Base-by-base conservation (phyloP, 2,113 vertebrate genomes). In the Psophia crepitans region DNA sequence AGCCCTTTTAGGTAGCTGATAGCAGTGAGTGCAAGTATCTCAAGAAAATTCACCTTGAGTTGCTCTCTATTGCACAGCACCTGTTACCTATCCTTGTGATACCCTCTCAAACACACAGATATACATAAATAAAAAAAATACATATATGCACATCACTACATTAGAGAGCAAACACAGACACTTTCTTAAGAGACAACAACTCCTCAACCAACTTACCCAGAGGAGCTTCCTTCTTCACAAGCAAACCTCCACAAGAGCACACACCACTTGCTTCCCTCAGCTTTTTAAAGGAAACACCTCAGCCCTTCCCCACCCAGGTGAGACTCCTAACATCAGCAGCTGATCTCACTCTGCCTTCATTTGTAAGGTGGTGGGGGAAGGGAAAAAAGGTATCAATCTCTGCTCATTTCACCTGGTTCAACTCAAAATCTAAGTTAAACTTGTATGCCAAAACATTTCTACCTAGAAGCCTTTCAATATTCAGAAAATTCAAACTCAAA, bases 101-200 rank as follows among this genome's bases (percentile, higher is more conserved):
- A 27, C 9, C 3, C 4, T 66, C n/a, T 49, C 16, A 54, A 60
- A 46, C 3, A 49, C 8, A 49, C 5, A 35, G 8, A 27, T 6
- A 43, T 19, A 41, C 27, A 53, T 28, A 27, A 43, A 43, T 6
- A 41, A 39, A 60, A 41, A 64, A 60, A 66, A 75, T 1, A 43
- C 6, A 77, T 0, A 0, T 1, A 6, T 11, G 8, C 20, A n/a
- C n/a, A 53, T 11, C 17, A 22, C 5, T 12, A 3, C 5, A 5
- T 17, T 11, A 30, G 30, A 86, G 11, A 73, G 3, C 6, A 90
- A 80, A 9, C 2, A 18, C 20, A 90, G 2, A 9, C 1, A 15
- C 7, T 16, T 84, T 39, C 43, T 28, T 16, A 53, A 77, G 7
- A 58, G 3, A 35, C 0, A 83, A 23, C 7, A 82, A 35, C 10